Percentiles rank a stretch among this genome's conserved stretches.
phyloP scores from a whole-genome alignment of 2,888 invertebrate species.

The Andrena bucephala region DNA sequence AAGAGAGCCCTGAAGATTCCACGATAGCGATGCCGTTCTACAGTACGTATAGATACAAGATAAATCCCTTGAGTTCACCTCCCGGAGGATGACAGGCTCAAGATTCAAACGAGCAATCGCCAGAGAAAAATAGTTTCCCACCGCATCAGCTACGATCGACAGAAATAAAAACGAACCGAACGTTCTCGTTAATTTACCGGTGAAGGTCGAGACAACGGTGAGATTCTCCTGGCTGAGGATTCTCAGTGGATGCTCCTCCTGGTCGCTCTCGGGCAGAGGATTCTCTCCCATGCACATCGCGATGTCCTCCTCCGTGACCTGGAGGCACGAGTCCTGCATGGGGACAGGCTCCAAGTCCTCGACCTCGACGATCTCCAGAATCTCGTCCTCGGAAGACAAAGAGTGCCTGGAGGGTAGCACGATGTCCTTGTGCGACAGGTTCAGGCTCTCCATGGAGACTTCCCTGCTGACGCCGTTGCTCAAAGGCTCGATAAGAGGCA shows the following conservation, averaged over 20 bases:
- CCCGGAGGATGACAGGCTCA: background rate
- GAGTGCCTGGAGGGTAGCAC: constrained; percentile 87
- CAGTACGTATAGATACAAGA: background rate
- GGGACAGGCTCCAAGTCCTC: constrained; percentile 94
- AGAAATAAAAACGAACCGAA: background rate
- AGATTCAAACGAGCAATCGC: background rate
- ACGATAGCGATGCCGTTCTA: background rate
- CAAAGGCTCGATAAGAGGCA: constrained; percentile 92
- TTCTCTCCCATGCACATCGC: constrained; percentile 93
- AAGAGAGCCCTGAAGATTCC: background rate
- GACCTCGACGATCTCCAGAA: constrained; percentile 92
- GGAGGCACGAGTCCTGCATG: constrained; percentile 94
- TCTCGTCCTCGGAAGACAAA: constrained; percentile 89
- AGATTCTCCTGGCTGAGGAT: constrained; percentile 96
- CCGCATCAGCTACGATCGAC: background rate
- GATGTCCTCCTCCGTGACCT: constrained; percentile 97
- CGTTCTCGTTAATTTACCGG: constrained; percentile 86
- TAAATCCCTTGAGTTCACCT: background rate
- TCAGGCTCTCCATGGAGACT: constrained; percentile 93
- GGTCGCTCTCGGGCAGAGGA: constrained; percentile 90
- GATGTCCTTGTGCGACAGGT: constrained; percentile 91
- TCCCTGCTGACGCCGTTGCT: constrained; percentile 89
- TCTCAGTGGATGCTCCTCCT: constrained; percentile 94
- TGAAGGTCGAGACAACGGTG: constrained; percentile 95
- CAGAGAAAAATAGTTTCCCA: too few species aligned